These are phyloP conservation scores for Hafferia zeledoni DNA, from an alignment of 2,797 vertebrate genomes.

Conservation along the genomic window DNA sequence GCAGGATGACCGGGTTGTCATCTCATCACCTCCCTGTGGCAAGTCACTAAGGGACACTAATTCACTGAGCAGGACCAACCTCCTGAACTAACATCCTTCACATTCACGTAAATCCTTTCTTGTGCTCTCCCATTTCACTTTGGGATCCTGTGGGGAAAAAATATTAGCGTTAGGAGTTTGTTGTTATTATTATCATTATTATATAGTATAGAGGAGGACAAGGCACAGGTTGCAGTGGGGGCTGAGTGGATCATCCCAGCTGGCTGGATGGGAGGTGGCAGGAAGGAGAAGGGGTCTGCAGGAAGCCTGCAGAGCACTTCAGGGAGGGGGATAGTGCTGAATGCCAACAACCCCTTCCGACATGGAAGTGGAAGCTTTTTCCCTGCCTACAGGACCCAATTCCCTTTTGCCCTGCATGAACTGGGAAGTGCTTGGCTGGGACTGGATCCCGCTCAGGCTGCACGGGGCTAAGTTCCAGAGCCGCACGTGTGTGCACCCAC, in stretches of 20 bases:
- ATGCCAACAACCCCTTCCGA: neutral
- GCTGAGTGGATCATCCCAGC: neutral
- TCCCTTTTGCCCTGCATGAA: neutral
- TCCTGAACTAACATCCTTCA: neutral
- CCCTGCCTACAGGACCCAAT: neutral
- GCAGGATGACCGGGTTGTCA: neutral
- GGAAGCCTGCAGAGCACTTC: neutral
- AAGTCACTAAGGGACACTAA: neutral
- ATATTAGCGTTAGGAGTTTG: neutral
- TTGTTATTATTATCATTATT: neutral
- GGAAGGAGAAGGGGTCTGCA: neutral
- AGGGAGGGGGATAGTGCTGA: fast-evolving
- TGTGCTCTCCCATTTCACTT: neutral
- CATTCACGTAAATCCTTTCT: neutral
- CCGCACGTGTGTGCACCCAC: neutral
- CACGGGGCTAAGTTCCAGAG: neutral
- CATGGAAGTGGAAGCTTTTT: neutral
- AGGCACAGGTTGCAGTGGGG: neutral
- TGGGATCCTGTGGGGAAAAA: neutral
- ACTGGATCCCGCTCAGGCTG: neutral
- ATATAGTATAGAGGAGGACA: neutral
- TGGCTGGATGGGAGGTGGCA: neutral
- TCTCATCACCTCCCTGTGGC: neutral
- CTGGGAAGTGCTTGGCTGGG: neutral
- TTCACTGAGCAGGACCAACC: neutral